phyloP scores from a whole-genome alignment of 1,140 invertebrate species.

The Drosophila elegans region DNA sequence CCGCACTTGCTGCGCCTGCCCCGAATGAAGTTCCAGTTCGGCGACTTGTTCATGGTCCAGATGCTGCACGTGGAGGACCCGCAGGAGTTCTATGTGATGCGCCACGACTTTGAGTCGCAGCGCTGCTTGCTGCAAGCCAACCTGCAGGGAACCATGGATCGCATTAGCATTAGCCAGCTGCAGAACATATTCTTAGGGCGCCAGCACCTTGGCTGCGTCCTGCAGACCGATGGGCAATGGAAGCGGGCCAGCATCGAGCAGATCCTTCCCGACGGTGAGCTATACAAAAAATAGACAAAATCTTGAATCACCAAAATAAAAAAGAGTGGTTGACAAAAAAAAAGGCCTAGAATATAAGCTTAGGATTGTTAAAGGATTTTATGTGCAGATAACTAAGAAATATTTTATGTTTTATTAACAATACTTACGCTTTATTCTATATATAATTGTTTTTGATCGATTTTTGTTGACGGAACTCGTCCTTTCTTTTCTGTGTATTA shows the following conservation, averaged over 20 bases:
- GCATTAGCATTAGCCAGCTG: constrained; percentile 2
- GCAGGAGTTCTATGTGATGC: constrained; percentile 62
- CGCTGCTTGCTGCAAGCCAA: neutral
- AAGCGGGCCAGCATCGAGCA: constrained; percentile 60
- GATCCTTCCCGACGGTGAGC: constrained; percentile 51
- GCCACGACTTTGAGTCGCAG: constrained; percentile 8
- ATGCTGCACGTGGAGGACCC: constrained; percentile 51
- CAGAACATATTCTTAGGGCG: constrained; percentile 60
- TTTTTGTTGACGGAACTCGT: too few species aligned
- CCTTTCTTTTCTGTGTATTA: too few species aligned
- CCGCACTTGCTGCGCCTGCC: constrained; percentile 11
- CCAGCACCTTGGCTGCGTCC: constrained; percentile 47
- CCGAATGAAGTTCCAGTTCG: neutral
- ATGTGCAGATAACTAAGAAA: too few species aligned
- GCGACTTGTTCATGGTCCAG: constrained; percentile 48
- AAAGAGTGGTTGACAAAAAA: too few species aligned
- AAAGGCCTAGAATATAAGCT: too few species aligned
- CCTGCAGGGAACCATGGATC: constrained; percentile 34
- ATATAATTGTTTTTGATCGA: too few species aligned
- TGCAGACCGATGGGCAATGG: constrained; percentile 50
- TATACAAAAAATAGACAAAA: too few species aligned
- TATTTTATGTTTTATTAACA: too few species aligned
- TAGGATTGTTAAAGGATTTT: too few species aligned
- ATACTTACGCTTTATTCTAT: too few species aligned
- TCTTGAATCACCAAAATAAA: too few species aligned